Evolutionary conservation across 1,140 invertebrate genomes (phyloP), one percentile per base, ranked within the genome.

Genomic region (Hylaeus anthracinus): DNA sequence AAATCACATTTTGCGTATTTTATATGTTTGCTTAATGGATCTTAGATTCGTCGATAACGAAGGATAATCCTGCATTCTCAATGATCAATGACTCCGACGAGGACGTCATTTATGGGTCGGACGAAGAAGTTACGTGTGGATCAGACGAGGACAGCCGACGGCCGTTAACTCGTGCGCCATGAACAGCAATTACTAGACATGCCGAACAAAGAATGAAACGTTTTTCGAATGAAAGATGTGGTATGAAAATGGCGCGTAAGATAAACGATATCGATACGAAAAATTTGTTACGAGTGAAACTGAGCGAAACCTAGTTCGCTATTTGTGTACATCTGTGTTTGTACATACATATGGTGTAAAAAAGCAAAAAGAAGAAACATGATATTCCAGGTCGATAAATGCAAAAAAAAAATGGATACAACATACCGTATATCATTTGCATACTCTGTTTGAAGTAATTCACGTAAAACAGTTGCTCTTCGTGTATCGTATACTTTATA

Each of bases 51-150:
- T 94, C 97, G 9, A 97, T 98, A 86, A 98, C 98, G 45, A 99
- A 99, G 94, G 98, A 99, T 94, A 99, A 99, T 94, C 98, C 98
- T 65, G 97, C 98, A 8, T 97, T 99, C 92, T 99, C 98, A 12
- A 99, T 99, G 98, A 97, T 99, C 75, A 99, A 99, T 92, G 98
- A 99, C 91, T 87, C 98, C 0, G 98, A 99, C 91, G 98, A 99
- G 94, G 98, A 99, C 85, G 97, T 99, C 5, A 97, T 99, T 85
- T 99, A 99, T 91, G 98, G 98, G 84, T 86, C 98, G 1, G 98
- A 99, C 91, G 98, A 99, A 94, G 98, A 99, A 86, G 97, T 99
- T 8, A 97, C 99, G 84, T 99, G 99, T 91, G 98, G 98, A 83
- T 99, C 97, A 45, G 97, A 98, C 83, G 97, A 98, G 88, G 97